Percentiles rank a stretch among this genome's conserved stretches.
Evolutionary conservation across 2,888 invertebrate genomes (phyloP).

Genomic region (Orthosia gothica): DNA sequence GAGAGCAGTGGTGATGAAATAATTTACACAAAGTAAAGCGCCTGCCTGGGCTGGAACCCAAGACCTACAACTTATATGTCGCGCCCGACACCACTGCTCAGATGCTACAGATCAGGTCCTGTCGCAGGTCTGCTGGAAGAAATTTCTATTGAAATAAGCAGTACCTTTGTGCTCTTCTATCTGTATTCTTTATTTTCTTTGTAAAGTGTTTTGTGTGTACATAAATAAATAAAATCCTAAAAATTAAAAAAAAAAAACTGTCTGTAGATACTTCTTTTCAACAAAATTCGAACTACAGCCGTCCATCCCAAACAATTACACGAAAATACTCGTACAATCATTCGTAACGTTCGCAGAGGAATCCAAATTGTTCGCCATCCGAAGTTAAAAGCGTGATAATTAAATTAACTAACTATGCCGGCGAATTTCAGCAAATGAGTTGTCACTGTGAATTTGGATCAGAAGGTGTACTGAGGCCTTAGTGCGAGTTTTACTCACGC

Average conservation of each 20-base stretch:
- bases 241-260: constrained; percentile 5
- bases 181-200: too few species aligned
- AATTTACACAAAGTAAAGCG: too few species aligned
- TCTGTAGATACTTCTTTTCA: not conserved
- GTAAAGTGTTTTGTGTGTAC: too few species aligned
- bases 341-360: constrained; percentile 54
- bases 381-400: constrained; percentile 72
- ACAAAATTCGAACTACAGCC: constrained; percentile 15
- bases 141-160: too few species aligned
- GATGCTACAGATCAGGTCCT: too few species aligned
- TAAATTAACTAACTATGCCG: constrained; percentile 75
- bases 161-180: too few species aligned
- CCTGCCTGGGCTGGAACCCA: too few species aligned
- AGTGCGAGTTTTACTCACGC: too few species aligned
- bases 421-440: constrained; percentile 69
- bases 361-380: constrained; percentile 62
- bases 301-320: constrained; percentile 52
- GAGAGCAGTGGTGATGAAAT: too few species aligned
- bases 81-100: too few species aligned
- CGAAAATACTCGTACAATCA: constrained; percentile 54
- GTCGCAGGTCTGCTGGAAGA: too few species aligned
- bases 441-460: not conserved
- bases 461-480: constrained; percentile 40
- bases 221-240: not conserved
- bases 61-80: too few species aligned